Conservation (phyloP, 2,113 vertebrate genomes). For the Hystrix cristata region DNA sequence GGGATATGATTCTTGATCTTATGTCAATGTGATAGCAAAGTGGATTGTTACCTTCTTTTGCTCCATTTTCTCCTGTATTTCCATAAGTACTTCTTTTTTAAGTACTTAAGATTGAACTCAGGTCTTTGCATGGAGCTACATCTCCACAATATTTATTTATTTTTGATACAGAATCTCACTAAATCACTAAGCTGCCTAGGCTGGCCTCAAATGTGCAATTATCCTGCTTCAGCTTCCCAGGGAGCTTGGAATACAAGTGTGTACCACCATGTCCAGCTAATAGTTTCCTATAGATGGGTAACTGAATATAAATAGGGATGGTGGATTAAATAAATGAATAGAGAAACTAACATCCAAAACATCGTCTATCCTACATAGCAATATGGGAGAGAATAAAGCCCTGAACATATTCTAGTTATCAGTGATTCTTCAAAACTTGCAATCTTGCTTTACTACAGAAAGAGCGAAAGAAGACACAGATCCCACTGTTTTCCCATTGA, state of each 20-base stretch:
- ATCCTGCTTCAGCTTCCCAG: not conserved
- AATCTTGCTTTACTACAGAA: conserved; percentile 5
- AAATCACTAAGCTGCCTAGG: not conserved
- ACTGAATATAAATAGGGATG: conserved; percentile 14
- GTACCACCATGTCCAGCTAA: not conserved
- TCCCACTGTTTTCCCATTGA: not conserved
- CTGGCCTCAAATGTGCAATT: not conserved
- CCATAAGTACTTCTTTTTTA: not conserved
- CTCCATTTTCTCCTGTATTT: not conserved
- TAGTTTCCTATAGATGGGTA: not conserved
- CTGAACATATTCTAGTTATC: not conserved
- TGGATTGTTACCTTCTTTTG: not conserved
- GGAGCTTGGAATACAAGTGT: not conserved
- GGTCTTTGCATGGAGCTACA: not conserved
- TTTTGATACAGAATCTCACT: not conserved
- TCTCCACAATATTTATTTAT: not conserved
- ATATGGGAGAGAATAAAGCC: not conserved
- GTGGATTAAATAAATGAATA: not conserved
- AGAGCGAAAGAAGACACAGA: not conserved
- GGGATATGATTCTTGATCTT: not conserved
- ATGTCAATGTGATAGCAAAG: not conserved
- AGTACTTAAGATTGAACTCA: not conserved
- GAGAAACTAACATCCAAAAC: conserved; percentile 43
- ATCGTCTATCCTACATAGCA: not conserved
- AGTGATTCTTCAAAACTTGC: conserved; percentile 19